Base-by-base conservation (phyloP, 2,888 invertebrate genomes). In the Sarcophaga subvicina region DNA sequence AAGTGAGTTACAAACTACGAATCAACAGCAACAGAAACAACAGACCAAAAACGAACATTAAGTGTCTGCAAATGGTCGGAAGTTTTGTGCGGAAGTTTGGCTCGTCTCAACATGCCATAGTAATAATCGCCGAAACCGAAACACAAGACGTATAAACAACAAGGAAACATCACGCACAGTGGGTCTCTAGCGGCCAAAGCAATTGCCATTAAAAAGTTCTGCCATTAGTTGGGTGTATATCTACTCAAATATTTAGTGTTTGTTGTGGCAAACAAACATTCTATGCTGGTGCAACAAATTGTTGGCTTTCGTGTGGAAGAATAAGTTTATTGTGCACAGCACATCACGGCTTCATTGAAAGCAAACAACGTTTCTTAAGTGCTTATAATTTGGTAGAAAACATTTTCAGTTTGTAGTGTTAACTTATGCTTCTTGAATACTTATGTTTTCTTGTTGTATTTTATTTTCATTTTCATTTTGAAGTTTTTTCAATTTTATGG, bases 1-100 rank as follows among this genome's bases (percentile, higher is more conserved):
- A 54, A 54, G 17, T 17, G 54, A 54, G 54, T 54, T 54, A 17
- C 54, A 17, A 54, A 54, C 54, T 14, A 54, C 4, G 22, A 59
- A 71, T 17, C 71, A 25, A 72, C 12, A 14, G 1, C 17, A 54
- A 54, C 12, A 17, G 54, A 17, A 54, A 0, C 4, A 3, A 69
- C 10, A 62, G 22, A 72, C 71, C 66, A 80, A 80, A 80, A 66
- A 67, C 27, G 37, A 60, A 37, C 78, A 70, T 75, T 63, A 64
- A 79, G 79, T 79, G 83, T 64, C 79, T 73, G 80, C 80, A 84
- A 84, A 76, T 84, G 71, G 76, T 80, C 66, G 80, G 76, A 84
- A 76, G 71, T 77, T 67, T 37, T 84, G 54, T 72, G 49, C 76
- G 80, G 76, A 84, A 66, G 75, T 76, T 76, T 71, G 71, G 49